These are phyloP conservation scores for Rhinatrema bivittatum DNA, from an alignment of 2,797 vertebrate species.

Conservation along the genomic window DNA sequence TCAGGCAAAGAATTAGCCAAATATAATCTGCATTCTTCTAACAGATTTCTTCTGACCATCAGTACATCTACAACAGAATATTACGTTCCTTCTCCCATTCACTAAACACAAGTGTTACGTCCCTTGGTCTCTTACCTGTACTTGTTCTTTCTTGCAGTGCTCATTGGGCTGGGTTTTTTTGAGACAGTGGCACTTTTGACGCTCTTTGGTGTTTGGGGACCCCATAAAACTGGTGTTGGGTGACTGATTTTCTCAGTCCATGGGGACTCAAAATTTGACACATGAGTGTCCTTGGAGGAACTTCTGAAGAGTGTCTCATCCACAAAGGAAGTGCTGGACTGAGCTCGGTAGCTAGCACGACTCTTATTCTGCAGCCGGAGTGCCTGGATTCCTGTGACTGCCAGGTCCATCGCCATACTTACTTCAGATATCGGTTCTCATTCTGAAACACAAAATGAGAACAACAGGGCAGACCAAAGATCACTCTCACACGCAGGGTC, in stretches of 20 bases:
- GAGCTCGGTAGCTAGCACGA: slow-evolving; percentile 11
- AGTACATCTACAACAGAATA: too few relatives aligned
- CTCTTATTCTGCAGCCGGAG: slow-evolving; percentile 8
- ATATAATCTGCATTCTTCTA: too few relatives aligned
- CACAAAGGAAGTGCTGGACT: slow-evolving; percentile 39
- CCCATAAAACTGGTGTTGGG: not conserved
- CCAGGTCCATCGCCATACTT: slow-evolving; percentile 1
- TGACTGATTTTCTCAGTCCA: slow-evolving; percentile 31
- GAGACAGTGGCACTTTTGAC: not conserved
- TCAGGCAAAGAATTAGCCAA: too few relatives aligned
- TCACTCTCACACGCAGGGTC: too few relatives aligned
- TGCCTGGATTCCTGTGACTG: slow-evolving; percentile 13
- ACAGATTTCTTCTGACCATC: too few relatives aligned
- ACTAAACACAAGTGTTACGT: too few relatives aligned
- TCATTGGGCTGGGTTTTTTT: not conserved
- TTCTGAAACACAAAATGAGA: too few relatives aligned
- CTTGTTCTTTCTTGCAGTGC: slow-evolving; percentile 31
- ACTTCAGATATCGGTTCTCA: not conserved
- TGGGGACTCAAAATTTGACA: slow-evolving; percentile 38
- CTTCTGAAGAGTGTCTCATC: slow-evolving; percentile 56
- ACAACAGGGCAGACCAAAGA: too few relatives aligned
- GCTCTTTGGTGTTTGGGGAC: not conserved
- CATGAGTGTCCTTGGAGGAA: not conserved
- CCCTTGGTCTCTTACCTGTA: too few relatives aligned
- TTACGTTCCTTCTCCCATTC: too few relatives aligned